Base-by-base conservation (phyloP, 2,113 vertebrate species). In the Nothoprocta perdicaria region DNA sequence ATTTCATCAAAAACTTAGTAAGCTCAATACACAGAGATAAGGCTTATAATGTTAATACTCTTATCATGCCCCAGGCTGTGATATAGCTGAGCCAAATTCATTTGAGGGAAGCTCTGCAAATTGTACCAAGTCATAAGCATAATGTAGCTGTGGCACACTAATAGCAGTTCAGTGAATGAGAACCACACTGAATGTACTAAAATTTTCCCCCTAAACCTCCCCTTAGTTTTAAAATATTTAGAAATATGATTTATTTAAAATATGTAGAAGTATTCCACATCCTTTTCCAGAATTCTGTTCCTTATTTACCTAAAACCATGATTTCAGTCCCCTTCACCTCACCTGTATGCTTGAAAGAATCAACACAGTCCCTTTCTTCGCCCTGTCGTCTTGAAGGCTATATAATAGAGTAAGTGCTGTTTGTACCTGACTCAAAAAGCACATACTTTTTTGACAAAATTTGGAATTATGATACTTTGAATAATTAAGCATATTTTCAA, bases 1-100 rank as follows among this genome's bases (percentile, higher is more conserved):
- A 95, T 95, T 96, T 92, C 88, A 94, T 88, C 40, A 93, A 94
- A 95, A 45, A 81, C 7, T 63, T 50, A 66, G 74, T 84, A 67
- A 90, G 62, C 45, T 95, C 60, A 89, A 84, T 89, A 86, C 71
- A 88, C 45, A 86, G 77, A 68, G 66, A 92, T 90, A 96, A 55
- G 18, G 50, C 40, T 91, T 95, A 86, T 84, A 95, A 86, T 41
- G 19, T 86, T 79, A 81, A 88, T 48, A 67, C 81, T 90, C 67
- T 86, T 95, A 97, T 71, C 89, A 88, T 3, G 3, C 61, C 46
- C 72, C 38, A 87, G 62, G 73, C 50, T 85, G 58, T 62, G 60
- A 92, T 63, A 89, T 8, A 92, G 48, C 17, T 66, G 26, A 89
- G 33, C 55, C 19, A 75, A 89, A 57, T 14, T 79, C 62, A 73